Percentiles rank a stretch among this genome's conserved stretches.
These are phyloP conservation scores for Lemur catta DNA, from an alignment of 2,797 vertebrate species.

Conservation along the genomic window DNA sequence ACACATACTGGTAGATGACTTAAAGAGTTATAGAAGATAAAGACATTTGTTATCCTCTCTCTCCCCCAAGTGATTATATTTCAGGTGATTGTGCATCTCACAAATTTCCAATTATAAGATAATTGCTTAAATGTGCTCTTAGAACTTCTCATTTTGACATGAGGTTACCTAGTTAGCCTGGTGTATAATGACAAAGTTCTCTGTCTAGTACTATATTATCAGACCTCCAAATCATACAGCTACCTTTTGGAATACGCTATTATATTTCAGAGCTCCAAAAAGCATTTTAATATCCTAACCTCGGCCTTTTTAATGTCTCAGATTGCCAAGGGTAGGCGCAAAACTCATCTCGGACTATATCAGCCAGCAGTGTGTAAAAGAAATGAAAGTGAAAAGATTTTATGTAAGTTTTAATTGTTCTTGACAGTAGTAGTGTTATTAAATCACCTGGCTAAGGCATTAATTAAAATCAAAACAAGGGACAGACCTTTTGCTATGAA, in stretches of 20 bases:
- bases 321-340: neutral
- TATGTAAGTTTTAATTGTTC: neutral
- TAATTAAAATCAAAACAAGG: neutral
- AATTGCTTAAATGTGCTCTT: neutral
- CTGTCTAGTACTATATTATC: neutral
- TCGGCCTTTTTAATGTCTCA: conserved; percentile 13
- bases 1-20: neutral
- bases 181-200: neutral
- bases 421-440: neutral
- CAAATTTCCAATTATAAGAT: neutral
- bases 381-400: conserved; percentile 3
- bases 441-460: neutral
- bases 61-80: neutral
- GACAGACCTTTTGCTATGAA: neutral
- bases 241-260: neutral
- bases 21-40: neutral
- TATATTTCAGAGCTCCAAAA: neutral
- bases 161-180: neutral
- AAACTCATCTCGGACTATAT: neutral
- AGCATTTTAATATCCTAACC: neutral
- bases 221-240: neutral
- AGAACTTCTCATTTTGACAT: neutral
- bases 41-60: neutral
- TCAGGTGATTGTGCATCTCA: neutral
- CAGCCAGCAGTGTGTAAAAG: neutral